These are phyloP conservation scores for Asarcornis scutulata DNA, from an alignment of 2,113 vertebrate species.

Conservation along the genomic window DNA sequence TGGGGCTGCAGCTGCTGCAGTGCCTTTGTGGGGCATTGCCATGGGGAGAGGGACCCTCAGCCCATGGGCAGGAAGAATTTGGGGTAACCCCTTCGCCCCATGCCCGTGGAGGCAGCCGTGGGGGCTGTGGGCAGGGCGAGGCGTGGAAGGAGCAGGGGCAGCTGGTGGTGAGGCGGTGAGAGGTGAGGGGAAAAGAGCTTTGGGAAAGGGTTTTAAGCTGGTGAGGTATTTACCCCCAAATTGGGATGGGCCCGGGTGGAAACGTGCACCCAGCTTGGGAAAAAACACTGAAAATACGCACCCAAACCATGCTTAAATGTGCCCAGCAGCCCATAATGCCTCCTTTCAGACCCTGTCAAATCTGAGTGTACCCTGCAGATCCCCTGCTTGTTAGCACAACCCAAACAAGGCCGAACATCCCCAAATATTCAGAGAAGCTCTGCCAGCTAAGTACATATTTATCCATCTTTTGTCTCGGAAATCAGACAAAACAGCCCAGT, in stretches of 20 bases:
- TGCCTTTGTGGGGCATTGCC: not conserved
- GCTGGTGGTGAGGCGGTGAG: not conserved
- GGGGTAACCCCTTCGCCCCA: not conserved
- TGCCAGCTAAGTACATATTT: constrained; percentile 70
- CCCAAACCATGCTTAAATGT: constrained; percentile 58
- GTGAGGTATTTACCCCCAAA: constrained; percentile 55
- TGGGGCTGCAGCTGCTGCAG: not conserved
- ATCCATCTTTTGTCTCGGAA: constrained; percentile 43
- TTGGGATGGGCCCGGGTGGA: constrained; percentile 10
- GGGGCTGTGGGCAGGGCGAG: not conserved
- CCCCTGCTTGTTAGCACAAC: constrained; percentile 49
- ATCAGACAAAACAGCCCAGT: not conserved
- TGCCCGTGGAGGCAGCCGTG: fast-evolving
- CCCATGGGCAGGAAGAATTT: fast-evolving
- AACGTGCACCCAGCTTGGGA: constrained; percentile 3
- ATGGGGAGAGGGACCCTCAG: not conserved
- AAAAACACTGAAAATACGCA: not conserved
- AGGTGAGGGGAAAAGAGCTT: not conserved
- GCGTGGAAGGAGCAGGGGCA: not conserved
- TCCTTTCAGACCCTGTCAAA: constrained; percentile 67
- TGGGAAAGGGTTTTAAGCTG: not conserved
- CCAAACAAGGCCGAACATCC: constrained; percentile 58
- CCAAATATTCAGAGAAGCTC: constrained; percentile 63
- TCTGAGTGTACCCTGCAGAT: constrained; percentile 73
- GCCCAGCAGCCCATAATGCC: constrained; percentile 65